These are phyloP conservation scores for Monopis laevigella DNA, from an alignment of 2,888 invertebrate species.

Conservation along the genomic window DNA sequence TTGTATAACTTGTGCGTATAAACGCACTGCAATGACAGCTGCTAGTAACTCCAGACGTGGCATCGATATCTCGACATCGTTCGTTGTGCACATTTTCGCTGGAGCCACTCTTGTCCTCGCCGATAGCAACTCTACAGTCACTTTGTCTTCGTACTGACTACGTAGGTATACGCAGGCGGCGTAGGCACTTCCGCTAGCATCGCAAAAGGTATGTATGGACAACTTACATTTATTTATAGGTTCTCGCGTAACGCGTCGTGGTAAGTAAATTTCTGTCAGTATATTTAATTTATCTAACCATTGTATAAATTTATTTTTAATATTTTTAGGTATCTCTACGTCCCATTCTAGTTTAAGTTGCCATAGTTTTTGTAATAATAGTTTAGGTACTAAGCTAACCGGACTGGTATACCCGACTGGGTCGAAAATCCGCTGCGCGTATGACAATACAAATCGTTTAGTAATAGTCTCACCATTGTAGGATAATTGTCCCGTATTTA, in stretches of 20 bases:
- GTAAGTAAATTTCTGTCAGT: neutral
- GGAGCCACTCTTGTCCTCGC: conserved; percentile 9
- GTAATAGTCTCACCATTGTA: neutral
- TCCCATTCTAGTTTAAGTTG: conserved; percentile 4
- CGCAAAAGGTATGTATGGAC: conserved; percentile 5
- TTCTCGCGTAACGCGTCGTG: neutral
- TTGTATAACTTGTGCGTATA: neutral
- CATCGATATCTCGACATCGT: conserved; percentile 1
- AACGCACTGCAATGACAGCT: conserved; percentile 7
- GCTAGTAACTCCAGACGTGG: conserved; percentile 13
- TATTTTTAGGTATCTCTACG: neutral
- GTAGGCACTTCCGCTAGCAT: conserved; percentile 6
- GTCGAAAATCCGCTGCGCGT: conserved; percentile 10
- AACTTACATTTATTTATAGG: conserved; percentile 1
- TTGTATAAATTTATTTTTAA: neutral
- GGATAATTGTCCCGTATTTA: neutral
- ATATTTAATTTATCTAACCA: neutral
- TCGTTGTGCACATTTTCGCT: neutral
- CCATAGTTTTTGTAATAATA: conserved; percentile 9
- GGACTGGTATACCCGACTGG: conserved; percentile 12
- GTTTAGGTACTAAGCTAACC: conserved; percentile 11
- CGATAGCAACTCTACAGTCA: conserved; percentile 3
- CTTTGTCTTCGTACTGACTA: neutral
- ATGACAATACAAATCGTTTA: conserved; percentile 10
- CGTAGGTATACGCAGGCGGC: conserved; percentile 10